phyloP scores from a whole-genome alignment of 1,140 invertebrate species.

The Zaprionus inermis region DNA sequence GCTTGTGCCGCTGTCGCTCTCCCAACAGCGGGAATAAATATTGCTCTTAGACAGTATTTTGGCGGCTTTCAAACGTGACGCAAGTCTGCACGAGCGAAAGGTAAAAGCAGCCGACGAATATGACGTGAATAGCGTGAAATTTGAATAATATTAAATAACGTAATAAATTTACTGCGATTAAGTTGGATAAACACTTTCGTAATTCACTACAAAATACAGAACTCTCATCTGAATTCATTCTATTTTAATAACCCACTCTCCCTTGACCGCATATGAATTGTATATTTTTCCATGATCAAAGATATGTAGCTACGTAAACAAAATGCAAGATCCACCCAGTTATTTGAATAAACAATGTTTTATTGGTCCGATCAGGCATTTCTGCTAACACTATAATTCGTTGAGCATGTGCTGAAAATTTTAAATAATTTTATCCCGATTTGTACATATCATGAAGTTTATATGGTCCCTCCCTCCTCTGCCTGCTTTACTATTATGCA shows the following conservation, averaged over 20 bases:
- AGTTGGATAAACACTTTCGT: not conserved
- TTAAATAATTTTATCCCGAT: not conserved
- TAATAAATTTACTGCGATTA: not conserved
- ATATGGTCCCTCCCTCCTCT: no score
- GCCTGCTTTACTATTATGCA: no score
- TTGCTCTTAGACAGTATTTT: constrained; percentile 26
- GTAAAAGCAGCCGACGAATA: not conserved
- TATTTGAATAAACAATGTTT: not conserved
- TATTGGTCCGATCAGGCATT: not conserved
- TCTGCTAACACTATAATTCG: not conserved
- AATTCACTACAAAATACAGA: not conserved
- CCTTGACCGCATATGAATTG: not conserved
- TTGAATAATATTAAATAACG: not conserved
- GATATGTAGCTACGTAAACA: not conserved
- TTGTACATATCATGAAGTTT: no score
- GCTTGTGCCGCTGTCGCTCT: not conserved
- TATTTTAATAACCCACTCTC: not conserved
- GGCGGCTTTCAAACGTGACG: constrained; percentile 36
- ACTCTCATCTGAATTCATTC: not conserved
- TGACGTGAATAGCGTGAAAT: not conserved
- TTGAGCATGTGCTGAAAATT: not conserved
- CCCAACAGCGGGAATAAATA: not conserved
- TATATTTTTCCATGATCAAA: not conserved
- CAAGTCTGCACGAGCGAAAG: not conserved
- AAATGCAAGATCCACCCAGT: not conserved